Percentiles rank a stretch among this genome's conserved stretches.
phyloP scores from a whole-genome alignment of 2,888 invertebrate genomes.

The Drosophila formosana region DNA sequence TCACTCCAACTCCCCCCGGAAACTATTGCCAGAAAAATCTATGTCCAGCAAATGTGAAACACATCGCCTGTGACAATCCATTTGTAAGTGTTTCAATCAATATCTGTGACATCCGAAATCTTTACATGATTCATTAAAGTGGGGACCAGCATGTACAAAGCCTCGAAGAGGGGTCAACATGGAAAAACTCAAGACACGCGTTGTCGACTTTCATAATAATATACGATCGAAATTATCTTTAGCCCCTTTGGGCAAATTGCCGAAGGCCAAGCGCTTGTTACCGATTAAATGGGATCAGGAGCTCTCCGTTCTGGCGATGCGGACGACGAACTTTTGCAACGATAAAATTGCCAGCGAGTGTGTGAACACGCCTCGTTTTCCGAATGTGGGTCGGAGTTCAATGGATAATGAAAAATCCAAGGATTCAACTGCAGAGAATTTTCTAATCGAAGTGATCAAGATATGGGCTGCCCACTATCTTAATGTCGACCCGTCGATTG shows the following conservation, averaged over 20 bases:
- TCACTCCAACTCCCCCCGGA: background rate
- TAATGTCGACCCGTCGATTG: background rate
- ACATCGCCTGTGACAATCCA: constrained; percentile 24
- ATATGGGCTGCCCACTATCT: no score
- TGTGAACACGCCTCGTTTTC: constrained; percentile 34
- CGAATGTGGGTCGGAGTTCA: constrained; percentile 23
- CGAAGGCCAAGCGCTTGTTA: background rate
- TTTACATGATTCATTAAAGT: constrained; percentile 16
- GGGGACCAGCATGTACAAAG: constrained; percentile 28
- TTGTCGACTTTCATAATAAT: constrained; percentile 21
- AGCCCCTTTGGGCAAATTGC: background rate
- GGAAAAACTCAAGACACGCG: fast-evolving
- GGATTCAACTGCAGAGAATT: no score
- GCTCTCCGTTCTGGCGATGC: constrained; percentile 50
- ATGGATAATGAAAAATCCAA: background rate
- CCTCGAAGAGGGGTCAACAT: constrained; percentile 33
- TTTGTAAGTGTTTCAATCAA: constrained; percentile 48
- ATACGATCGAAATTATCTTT: background rate
- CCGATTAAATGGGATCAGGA: constrained; percentile 32
- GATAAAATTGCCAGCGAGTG: background rate
- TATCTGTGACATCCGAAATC: background rate
- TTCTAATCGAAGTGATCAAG: no score
- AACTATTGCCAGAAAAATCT: constrained; percentile 27
- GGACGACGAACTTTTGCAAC: constrained; percentile 46
- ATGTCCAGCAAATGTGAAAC: constrained; percentile 22